Percentiles rank a stretch among this genome's conserved stretches.
Conservation (phyloP, 2,888 invertebrate genomes). For the Saturnia japonica region DNA sequence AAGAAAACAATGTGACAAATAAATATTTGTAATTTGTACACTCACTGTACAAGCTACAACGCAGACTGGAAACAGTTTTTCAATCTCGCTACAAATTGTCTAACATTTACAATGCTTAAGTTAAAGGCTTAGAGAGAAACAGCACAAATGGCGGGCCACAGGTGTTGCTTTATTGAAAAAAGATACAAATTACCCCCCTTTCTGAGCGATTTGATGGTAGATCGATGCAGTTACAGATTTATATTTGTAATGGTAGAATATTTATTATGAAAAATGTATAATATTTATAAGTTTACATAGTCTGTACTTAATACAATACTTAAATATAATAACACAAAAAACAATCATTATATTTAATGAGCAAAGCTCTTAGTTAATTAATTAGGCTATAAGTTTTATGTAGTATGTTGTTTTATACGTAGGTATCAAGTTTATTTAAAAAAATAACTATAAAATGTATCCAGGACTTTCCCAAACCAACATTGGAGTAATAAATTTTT, state of each 20-base stretch:
- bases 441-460: too few relatives aligned
- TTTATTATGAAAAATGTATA: neutral
- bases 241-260: slow-evolving; percentile 25
- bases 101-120: slow-evolving; percentile 76
- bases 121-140: slow-evolving; percentile 67
- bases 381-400: too few relatives aligned
- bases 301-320: too few relatives aligned
- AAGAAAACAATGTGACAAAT: slow-evolving; percentile 16
- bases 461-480: too few relatives aligned
- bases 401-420: too few relatives aligned
- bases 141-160: slow-evolving; percentile 69
- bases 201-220: slow-evolving; percentile 62
- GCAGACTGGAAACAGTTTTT: slow-evolving; percentile 69
- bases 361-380: too few relatives aligned
- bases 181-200: slow-evolving; percentile 77
- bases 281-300: too few relatives aligned
- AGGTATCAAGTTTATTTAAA: too few relatives aligned
- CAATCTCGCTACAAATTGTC: slow-evolving; percentile 77
- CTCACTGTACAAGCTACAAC: slow-evolving; percentile 44
- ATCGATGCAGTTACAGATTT: slow-evolving; percentile 50
- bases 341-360: too few relatives aligned
- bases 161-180: slow-evolving; percentile 80
- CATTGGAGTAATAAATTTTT: too few relatives aligned
- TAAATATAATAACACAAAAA: too few relatives aligned
- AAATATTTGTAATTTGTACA: slow-evolving; percentile 1